Percentiles rank a stretch among this genome's conserved stretches.
Evolutionary conservation across 2,888 invertebrate species (phyloP).

Genomic region (Masnerella sp.): DNA sequence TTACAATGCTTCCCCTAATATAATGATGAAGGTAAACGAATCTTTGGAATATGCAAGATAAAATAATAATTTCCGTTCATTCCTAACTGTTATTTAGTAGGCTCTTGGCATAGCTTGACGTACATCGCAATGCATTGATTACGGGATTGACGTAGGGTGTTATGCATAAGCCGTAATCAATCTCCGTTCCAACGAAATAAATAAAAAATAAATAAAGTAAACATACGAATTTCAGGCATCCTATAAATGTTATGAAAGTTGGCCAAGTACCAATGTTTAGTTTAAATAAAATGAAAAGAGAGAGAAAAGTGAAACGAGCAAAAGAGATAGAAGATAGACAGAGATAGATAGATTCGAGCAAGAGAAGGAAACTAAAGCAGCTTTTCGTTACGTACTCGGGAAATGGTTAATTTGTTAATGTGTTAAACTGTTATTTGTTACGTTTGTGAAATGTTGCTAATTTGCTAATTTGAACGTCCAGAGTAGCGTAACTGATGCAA

Average conservation of each 20-base stretch:
- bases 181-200: conserved; percentile 20
- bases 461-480: too few species aligned
- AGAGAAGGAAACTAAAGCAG: conserved; percentile 13
- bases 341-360: too few species aligned
- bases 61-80: conserved; percentile 22
- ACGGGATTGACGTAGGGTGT: conserved; percentile 39
- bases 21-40: conserved; percentile 39
- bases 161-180: conserved; percentile 43
- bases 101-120: conserved; percentile 16
- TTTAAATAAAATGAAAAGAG: conserved; percentile 6
- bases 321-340: conserved; percentile 1
- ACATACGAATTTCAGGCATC: conserved; percentile 26
- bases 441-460: too few species aligned
- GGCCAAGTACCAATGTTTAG: conserved; percentile 14
- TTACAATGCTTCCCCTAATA: conserved; percentile 42
- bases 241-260: conserved; percentile 9
- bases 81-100: conserved; percentile 23
- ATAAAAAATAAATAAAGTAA: conserved; percentile 35
- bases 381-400: conserved; percentile 4
- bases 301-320: conserved; percentile 46
- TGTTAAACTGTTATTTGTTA: conserved; percentile 26
- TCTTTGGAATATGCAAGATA: conserved; percentile 57
- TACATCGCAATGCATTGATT: conserved; percentile 43
- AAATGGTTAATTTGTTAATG: too few species aligned
- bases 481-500: conserved; percentile 26